Percentiles rank a stretch among this genome's conserved stretches.
Evolutionary conservation across 1,140 invertebrate species (phyloP).

Genomic region (Drosophila tsacasi): DNA sequence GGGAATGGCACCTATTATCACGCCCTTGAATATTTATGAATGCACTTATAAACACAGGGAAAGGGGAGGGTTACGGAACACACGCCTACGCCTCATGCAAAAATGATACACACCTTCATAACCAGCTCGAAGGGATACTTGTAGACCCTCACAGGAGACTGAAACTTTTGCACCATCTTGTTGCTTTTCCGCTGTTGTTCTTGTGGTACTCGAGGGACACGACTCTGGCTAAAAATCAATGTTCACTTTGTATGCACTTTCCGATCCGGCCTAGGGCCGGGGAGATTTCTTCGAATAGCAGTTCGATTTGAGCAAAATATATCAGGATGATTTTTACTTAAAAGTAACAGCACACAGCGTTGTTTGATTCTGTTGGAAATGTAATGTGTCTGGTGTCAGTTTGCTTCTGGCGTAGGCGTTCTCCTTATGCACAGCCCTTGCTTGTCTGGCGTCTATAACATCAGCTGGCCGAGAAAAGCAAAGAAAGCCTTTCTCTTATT

Average conservation of each 20-base stretch:
- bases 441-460: constrained; percentile 9
- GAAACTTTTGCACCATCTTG: constrained; percentile 98
- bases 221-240: constrained; percentile 14
- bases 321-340: not conserved
- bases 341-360: not conserved
- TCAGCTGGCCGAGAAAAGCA: constrained; percentile 12
- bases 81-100: constrained; percentile 51
- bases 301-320: not conserved
- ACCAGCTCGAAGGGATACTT: constrained; percentile 98
- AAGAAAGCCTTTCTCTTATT: constrained; percentile 13
- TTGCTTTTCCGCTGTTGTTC: constrained; percentile 10
- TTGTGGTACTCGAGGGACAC: not conserved
- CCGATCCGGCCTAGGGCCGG: constrained; percentile 4
- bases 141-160: constrained; percentile 97
- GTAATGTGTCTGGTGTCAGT: not conserved
- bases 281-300: not conserved
- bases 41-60: constrained; percentile 2
- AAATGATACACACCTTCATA: constrained; percentile 94
- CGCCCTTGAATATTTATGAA: constrained; percentile 9
- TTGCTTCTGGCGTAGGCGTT: not conserved
- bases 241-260: constrained; percentile 9
- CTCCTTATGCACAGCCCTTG: constrained; percentile 2
- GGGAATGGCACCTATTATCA: constrained; percentile 7
- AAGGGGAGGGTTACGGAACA: not conserved
- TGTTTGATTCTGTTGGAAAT: not conserved